Conservation (phyloP, 2,888 invertebrate species). For the Lydus trimaculatus region DNA sequence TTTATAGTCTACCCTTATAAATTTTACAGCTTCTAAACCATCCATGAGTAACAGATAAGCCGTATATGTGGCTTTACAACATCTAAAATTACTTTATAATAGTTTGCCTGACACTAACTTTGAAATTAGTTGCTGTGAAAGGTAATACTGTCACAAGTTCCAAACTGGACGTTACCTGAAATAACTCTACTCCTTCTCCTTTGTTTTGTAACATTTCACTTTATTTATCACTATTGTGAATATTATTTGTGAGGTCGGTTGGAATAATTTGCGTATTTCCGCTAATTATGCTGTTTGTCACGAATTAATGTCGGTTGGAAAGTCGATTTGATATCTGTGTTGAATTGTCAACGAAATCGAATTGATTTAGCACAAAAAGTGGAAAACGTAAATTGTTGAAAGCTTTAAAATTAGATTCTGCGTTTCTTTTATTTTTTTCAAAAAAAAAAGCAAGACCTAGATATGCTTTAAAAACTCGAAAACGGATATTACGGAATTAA, state of each 20-base stretch:
- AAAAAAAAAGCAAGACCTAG: too few relatives aligned
- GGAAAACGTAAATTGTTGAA: neutral
- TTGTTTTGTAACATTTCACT: neutral
- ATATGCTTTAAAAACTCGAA: too few relatives aligned
- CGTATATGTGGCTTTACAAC: neutral
- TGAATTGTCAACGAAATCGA: neutral
- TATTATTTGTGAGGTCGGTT: slow-evolving; percentile 11
- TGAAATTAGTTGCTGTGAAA: neutral
- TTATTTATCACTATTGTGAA: neutral
- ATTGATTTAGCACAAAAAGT: neutral
- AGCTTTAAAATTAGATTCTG: too few relatives aligned
- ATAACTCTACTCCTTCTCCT: neutral
- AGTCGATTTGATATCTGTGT: neutral
- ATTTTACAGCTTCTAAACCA: too few relatives aligned
- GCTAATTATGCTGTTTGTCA: slow-evolving; percentile 16
- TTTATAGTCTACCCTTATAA: neutral
- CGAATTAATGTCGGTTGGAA: slow-evolving; percentile 16
- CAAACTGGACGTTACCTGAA: neutral
- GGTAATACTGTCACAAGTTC: neutral
- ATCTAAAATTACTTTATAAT: slow-evolving; percentile 4
- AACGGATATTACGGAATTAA: too few relatives aligned
- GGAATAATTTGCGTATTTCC: slow-evolving; percentile 20
- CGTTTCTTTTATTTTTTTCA: too few relatives aligned
- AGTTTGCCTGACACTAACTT: neutral
- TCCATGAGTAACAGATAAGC: neutral